These are phyloP conservation scores for Saccostrea echinata DNA, from an alignment of 1,140 invertebrate species.

Conservation along the genomic window DNA sequence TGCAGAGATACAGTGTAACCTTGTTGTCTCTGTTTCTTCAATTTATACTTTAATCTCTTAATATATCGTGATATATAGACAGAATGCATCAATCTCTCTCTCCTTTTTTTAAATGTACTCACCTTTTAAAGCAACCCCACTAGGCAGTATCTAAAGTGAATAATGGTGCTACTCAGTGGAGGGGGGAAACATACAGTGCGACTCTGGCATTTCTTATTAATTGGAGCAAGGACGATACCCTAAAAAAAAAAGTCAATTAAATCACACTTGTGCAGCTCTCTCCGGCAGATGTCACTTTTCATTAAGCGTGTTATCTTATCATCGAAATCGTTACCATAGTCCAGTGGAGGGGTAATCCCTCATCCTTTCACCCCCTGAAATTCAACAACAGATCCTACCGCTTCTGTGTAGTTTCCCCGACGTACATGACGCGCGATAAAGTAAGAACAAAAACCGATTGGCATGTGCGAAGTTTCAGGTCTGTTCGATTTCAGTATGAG, in stretches of 20 bases:
- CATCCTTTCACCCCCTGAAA: background rate
- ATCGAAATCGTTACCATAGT: slow-evolving; percentile 9
- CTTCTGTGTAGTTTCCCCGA: background rate
- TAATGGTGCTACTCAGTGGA: slow-evolving; percentile 1
- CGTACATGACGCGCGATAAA: slow-evolving; percentile 25
- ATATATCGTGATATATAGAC: background rate
- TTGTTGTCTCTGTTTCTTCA: slow-evolving; percentile 4
- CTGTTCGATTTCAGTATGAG: slow-evolving; percentile 21
- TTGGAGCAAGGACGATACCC: slow-evolving; percentile 20
- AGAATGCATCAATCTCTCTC: slow-evolving; percentile 4
- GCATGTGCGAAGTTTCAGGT: slow-evolving; percentile 9
- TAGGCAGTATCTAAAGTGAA: background rate
- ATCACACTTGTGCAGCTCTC: background rate
- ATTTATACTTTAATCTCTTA: background rate
- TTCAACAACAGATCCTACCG: slow-evolving; percentile 1
- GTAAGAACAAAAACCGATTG: slow-evolving; percentile 24
- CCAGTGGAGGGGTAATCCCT: slow-evolving; percentile 6
- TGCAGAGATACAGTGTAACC: slow-evolving; percentile 7
- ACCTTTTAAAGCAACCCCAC: background rate
- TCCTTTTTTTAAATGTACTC: background rate
- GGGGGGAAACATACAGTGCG: background rate
- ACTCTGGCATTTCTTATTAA: slow-evolving; percentile 29
- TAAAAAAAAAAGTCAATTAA: slow-evolving; percentile 35
- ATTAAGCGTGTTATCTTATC: slow-evolving; percentile 20
- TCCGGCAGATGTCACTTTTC: slow-evolving; percentile 33